A percentile compares a stretch with the other conserved stretches of the same genome.
These are phyloP conservation scores for Tyrannus savana DNA, from an alignment of 2,113 vertebrate genomes.

Conservation along the genomic window DNA sequence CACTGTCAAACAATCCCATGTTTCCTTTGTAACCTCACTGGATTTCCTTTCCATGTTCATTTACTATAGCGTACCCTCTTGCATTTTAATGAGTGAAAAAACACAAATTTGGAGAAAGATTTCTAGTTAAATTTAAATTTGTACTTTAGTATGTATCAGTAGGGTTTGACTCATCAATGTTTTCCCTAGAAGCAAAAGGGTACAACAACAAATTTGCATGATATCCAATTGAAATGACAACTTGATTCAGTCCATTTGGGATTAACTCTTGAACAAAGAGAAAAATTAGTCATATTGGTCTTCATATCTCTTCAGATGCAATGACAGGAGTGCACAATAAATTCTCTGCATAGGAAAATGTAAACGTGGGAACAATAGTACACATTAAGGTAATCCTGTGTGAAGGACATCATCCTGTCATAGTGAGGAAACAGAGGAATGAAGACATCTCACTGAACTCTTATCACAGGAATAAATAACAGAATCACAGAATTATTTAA, in stretches of 20 bases:
- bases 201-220: neutral
- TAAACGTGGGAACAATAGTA: neutral
- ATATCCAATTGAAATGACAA: neutral
- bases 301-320: neutral
- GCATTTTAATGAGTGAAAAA: neutral
- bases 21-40: neutral
- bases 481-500: neutral
- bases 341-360: neutral
- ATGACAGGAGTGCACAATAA: fast-evolving
- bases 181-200: neutral
- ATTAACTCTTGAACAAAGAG: neutral
- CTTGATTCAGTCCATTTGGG: neutral
- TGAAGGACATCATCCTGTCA: neutral
- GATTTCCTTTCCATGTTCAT: neutral
- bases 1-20: neutral
- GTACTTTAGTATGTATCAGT: neutral
- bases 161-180: neutral
- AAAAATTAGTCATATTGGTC: neutral
- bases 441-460: neutral
- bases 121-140: neutral
- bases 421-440: neutral
- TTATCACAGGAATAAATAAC: neutral
- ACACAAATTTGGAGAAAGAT: neutral
- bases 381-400: neutral
- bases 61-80: neutral